A percentile compares a stretch with the other conserved stretches of the same genome.
These are phyloP conservation scores for Drosophila tristis DNA, from an alignment of 1,140 invertebrate species.

Conservation along the genomic window DNA sequence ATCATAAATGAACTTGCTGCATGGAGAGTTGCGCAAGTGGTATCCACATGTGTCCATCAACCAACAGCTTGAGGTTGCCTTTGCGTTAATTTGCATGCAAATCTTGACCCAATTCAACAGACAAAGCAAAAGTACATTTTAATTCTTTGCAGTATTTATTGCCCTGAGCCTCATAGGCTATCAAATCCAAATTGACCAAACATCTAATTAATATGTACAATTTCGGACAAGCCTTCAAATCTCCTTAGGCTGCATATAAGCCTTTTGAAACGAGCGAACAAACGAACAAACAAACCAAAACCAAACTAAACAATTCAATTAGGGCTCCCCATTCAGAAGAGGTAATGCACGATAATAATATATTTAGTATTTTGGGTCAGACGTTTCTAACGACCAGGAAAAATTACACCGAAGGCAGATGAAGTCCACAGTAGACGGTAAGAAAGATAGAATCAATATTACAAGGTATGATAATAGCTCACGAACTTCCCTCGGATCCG, in stretches of 20 bases:
- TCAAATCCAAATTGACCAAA: too few relatives aligned
- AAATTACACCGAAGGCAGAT: conserved; percentile 31
- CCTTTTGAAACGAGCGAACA: not conserved
- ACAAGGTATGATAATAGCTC: too few relatives aligned
- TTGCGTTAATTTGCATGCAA: too few relatives aligned
- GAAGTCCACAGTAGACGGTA: conserved; percentile 24
- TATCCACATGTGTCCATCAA: not conserved
- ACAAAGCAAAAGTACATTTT: too few relatives aligned
- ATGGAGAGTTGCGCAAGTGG: not conserved
- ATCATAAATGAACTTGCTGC: conserved; percentile 32
- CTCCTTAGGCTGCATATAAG: not conserved
- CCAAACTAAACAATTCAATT: conserved; percentile 47
- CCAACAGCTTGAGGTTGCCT: not conserved
- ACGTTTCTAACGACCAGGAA: conserved; percentile 25
- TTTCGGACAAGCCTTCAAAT: conserved; percentile 26
- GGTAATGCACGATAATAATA: conserved; percentile 23
- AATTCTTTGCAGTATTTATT: too few relatives aligned
- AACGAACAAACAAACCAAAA: conserved; percentile 21
- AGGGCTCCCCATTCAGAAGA: conserved; percentile 37
- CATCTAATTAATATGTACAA: conserved; percentile 35
- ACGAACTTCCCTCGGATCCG: too few relatives aligned
- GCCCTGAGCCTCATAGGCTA: too few relatives aligned
- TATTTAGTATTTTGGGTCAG: conserved; percentile 47
- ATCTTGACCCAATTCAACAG: too few relatives aligned
- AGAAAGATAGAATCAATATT: not conserved